Percentiles rank a stretch among this genome's conserved stretches.
phyloP scores from a whole-genome alignment of 1,140 invertebrate species.

The Carposina sasakii region DNA sequence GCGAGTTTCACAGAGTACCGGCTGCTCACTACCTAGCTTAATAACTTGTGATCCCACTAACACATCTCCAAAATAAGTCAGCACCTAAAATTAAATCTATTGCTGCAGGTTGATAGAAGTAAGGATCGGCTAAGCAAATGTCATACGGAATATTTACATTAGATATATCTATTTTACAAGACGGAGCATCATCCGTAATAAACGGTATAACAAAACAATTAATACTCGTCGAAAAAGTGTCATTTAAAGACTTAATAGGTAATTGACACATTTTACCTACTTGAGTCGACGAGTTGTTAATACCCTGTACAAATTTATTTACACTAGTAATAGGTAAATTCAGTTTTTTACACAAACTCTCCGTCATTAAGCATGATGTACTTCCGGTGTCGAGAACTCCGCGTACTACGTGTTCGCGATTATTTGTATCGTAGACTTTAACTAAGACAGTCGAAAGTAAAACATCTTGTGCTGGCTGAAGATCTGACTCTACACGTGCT shows the following conservation, averaged over 20 bases:
- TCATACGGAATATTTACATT: not conserved
- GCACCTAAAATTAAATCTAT: slow-evolving; percentile 5
- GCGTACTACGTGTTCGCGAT: not conserved
- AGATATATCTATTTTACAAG: not conserved
- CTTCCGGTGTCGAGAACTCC: slow-evolving; percentile 2
- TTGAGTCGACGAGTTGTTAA: not conserved
- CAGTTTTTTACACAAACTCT: not conserved
- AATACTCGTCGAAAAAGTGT: not conserved
- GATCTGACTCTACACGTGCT: not conserved
- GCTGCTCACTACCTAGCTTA: slow-evolving; percentile 1
- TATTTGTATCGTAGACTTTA: not conserved
- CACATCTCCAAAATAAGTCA: slow-evolving; percentile 11
- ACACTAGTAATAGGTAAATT: not conserved
- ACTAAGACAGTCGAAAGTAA: slow-evolving; percentile 12
- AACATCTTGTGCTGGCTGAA: not conserved
- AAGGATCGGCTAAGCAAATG: slow-evolving; percentile 6
- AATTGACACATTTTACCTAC: not conserved
- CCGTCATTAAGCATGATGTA: slow-evolving; percentile 4
- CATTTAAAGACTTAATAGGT: not conserved
- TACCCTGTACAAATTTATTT: not conserved
- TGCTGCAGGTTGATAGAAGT: not conserved
- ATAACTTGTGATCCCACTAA: not conserved
- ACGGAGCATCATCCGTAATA: slow-evolving; percentile 1
- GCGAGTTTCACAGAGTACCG: not conserved
- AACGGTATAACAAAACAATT: slow-evolving; percentile 5